phyloP scores from a whole-genome alignment of 2,888 invertebrate genomes.

The Timema podura region DNA sequence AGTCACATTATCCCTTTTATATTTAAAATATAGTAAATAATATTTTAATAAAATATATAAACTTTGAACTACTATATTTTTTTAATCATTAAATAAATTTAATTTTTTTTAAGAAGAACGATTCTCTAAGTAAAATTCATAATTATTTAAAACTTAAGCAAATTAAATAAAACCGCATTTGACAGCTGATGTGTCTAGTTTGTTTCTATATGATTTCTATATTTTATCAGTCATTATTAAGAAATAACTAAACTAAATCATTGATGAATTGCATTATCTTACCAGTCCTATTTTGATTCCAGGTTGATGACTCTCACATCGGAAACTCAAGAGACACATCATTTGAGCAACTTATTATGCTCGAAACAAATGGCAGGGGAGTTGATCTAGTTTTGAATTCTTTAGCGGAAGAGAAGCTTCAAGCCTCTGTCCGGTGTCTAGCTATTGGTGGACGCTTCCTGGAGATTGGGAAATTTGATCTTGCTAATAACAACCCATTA shows the following conservation, averaged over 20 bases:
- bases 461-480: conserved; percentile 84
- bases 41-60: too few relatives aligned
- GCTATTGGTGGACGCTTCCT: conserved; percentile 64
- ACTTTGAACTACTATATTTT: too few relatives aligned
- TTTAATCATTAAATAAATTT: too few relatives aligned
- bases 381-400: conserved; percentile 92
- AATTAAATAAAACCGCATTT: too few relatives aligned
- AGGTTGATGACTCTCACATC: conserved; percentile 61
- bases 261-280: conserved; percentile 8
- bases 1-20: too few relatives aligned
- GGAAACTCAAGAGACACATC: conserved; percentile 82
- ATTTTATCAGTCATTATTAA: too few relatives aligned
- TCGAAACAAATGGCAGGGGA: conserved; percentile 76
- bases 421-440: conserved; percentile 62
- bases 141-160: too few relatives aligned
- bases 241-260: background rate
- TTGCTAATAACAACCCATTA: conserved; percentile 61
- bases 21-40: too few relatives aligned
- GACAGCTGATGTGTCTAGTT: too few relatives aligned
- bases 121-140: too few relatives aligned
- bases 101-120: too few relatives aligned
- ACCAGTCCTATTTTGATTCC: conserved; percentile 41
- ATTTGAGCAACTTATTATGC: conserved; percentile 81
- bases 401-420: conserved; percentile 84
- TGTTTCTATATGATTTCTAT: too few relatives aligned